These are phyloP conservation scores for Pogonocherus hispidulus DNA, from an alignment of 2,888 invertebrate species.

Conservation along the genomic window DNA sequence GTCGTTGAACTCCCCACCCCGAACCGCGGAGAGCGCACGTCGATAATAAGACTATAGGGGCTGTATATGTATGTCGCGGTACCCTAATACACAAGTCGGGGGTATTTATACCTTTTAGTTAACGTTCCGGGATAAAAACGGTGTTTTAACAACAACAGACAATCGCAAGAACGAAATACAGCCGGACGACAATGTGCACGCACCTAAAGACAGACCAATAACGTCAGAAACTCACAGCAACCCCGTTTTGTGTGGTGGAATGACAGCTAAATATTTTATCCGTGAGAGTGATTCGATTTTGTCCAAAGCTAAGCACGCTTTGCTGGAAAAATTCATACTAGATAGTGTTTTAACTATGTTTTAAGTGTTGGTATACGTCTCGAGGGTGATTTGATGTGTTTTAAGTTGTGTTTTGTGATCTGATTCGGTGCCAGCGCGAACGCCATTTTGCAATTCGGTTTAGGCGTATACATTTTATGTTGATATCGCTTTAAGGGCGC, in stretches of 20 bases:
- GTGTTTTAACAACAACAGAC: constrained; percentile 34
- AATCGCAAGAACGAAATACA: constrained; percentile 16
- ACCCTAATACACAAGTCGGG: constrained; percentile 54
- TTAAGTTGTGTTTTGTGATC: constrained; percentile 41
- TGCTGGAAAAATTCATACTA: background rate
- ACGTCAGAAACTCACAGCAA: constrained; percentile 19
- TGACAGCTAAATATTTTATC: constrained; percentile 32
- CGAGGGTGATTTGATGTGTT: constrained; percentile 24
- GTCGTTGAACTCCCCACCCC: constrained; percentile 59
- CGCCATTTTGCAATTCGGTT: constrained; percentile 64
- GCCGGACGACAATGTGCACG: constrained; percentile 13
- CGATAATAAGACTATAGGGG: constrained; percentile 58
- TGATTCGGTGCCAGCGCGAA: constrained; percentile 38
- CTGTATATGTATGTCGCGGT: constrained; percentile 62
- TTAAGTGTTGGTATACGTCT: constrained; percentile 9
- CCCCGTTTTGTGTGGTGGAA: constrained; percentile 25
- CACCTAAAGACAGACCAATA: constrained; percentile 14
- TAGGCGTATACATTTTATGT: constrained; percentile 63
- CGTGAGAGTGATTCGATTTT: constrained; percentile 24
- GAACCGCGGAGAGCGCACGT: constrained; percentile 57
- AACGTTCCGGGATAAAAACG: constrained; percentile 41
- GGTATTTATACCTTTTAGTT: constrained; percentile 55
- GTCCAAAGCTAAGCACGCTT: constrained; percentile 8
- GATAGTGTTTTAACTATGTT: constrained; percentile 12
- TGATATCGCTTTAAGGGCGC: constrained; percentile 44